Percentiles rank a stretch among this genome's conserved stretches.
Evolutionary conservation across 2,113 vertebrate species (phyloP).

Genomic region (Glaucidium brasilianum): DNA sequence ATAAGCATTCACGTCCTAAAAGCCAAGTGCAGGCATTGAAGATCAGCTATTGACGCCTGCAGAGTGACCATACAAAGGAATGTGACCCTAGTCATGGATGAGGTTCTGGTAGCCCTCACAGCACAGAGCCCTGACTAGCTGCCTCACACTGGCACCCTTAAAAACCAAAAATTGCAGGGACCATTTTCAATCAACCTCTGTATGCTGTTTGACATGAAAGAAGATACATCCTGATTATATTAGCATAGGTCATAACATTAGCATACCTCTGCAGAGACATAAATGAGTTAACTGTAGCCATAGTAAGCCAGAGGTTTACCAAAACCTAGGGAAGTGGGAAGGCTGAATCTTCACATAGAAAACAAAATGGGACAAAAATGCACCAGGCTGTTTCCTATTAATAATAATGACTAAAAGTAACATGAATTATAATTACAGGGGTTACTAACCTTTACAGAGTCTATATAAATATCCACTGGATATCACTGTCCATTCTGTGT

Average conservation of each 20-base stretch:
- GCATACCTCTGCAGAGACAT: background rate
- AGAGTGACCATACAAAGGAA: background rate
- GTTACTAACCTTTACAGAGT: background rate
- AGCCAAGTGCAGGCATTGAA: background rate
- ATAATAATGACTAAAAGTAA: background rate
- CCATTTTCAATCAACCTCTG: background rate
- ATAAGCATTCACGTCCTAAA: background rate
- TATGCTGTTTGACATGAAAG: background rate
- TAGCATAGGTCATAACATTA: background rate
- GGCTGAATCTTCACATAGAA: background rate
- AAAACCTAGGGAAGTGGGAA: background rate
- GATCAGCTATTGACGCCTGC: background rate
- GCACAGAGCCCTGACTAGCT: background rate
- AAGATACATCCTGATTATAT: background rate
- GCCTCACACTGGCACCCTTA: background rate
- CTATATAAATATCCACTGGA: background rate
- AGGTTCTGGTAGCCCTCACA: background rate
- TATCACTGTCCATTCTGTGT: background rate
- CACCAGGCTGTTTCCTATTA: background rate
- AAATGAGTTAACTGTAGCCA: background rate
- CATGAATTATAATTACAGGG: background rate
- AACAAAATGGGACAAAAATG: background rate
- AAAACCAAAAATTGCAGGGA: background rate
- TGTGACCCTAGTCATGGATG: background rate
- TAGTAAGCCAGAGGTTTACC: background rate